Conservation (phyloP, 92 coral and sea anemone genomes). For the Porites rus region DNA sequence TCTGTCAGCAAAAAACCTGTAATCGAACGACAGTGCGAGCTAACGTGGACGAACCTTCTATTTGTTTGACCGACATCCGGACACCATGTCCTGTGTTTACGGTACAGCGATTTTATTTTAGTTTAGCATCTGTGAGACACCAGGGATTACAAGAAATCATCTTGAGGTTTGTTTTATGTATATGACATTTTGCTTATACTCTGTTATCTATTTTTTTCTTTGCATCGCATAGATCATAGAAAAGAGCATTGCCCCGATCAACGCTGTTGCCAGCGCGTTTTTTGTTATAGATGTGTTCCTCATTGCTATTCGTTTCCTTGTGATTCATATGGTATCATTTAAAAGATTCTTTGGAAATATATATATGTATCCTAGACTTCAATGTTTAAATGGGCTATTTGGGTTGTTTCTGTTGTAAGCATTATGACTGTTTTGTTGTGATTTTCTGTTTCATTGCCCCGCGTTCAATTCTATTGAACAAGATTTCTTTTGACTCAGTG, state of each 20-base stretch:
- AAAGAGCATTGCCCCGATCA: constrained; percentile 32
- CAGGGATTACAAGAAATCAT: constrained; percentile 74
- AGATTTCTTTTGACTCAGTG: constrained; percentile 66
- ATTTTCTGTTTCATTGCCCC: constrained; percentile 55
- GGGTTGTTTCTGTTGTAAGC: constrained; percentile 23
- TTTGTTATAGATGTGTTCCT: neutral
- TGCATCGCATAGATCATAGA: neutral
- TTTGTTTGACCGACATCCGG: constrained; percentile 61
- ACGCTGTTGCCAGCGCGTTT: neutral
- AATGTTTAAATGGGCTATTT: neutral
- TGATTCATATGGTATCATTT: neutral
- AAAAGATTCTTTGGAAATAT: neutral
- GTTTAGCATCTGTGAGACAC: constrained; percentile 74
- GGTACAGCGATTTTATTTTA: constrained; percentile 64
- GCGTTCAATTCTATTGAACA: constrained; percentile 16
- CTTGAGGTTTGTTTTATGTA: constrained; percentile 68
- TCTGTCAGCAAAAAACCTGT: neutral
- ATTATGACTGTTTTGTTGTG: neutral
- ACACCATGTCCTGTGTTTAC: constrained; percentile 65
- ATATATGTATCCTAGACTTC: neutral
- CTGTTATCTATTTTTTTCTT: constrained; percentile 9
- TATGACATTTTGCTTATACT: constrained; percentile 34
- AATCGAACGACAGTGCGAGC: constrained; percentile 12
- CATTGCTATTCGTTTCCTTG: constrained; percentile 15
- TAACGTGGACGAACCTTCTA: constrained; percentile 48